phyloP scores from a whole-genome alignment of 2,888 invertebrate genomes.

The Timema podura region DNA sequence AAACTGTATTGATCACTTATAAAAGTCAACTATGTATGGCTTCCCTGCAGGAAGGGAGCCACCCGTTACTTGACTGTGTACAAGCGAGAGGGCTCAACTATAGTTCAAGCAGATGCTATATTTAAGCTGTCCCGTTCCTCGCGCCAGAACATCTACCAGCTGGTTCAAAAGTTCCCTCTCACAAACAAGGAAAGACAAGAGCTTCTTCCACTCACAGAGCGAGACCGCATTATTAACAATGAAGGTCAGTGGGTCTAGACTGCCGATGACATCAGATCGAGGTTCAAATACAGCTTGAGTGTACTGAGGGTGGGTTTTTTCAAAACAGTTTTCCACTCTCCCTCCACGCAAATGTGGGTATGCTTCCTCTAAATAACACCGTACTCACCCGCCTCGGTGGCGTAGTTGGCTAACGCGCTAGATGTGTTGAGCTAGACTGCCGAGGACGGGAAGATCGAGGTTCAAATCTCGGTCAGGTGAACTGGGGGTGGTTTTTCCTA shows the following conservation, averaged over 20 bases:
- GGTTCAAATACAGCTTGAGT: too few relatives aligned
- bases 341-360: too few relatives aligned
- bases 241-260: slow-evolving; percentile 19
- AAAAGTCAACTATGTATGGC: not conserved
- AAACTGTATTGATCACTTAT: too few relatives aligned
- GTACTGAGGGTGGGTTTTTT: too few relatives aligned
- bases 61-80: slow-evolving; percentile 66
- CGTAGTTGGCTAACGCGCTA: too few relatives aligned
- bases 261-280: not conserved
- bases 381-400: too few relatives aligned
- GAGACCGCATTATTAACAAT: slow-evolving; percentile 37
- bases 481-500: too few relatives aligned
- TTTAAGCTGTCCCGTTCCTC: slow-evolving; percentile 61
- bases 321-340: too few relatives aligned
- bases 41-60: slow-evolving; percentile 53
- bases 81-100: slow-evolving; percentile 63
- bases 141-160: slow-evolving; percentile 56
- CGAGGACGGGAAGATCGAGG: too few relatives aligned
- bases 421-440: too few relatives aligned
- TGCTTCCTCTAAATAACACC: too few relatives aligned
- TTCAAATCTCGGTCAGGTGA: too few relatives aligned
- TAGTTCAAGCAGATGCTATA: slow-evolving; percentile 62
- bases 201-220: slow-evolving; percentile 61
- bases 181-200: slow-evolving; percentile 68
- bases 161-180: slow-evolving; percentile 64